Conservation (phyloP, 2,888 invertebrate species). For the Campoletis raptor region DNA sequence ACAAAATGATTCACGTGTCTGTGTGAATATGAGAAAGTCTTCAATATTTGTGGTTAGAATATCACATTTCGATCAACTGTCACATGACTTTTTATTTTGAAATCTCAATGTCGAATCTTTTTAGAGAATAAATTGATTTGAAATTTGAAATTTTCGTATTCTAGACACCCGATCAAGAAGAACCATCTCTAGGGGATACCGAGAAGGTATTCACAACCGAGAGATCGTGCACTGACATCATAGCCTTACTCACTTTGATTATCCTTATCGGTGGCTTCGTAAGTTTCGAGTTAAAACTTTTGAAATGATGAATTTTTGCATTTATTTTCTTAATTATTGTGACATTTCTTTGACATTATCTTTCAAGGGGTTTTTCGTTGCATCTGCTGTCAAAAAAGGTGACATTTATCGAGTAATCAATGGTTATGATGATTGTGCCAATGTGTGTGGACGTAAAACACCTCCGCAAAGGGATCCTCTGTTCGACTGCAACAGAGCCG, state of each 20-base stretch:
- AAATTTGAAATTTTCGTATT: conserved; percentile 42
- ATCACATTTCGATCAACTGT: not conserved
- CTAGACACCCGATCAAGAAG: conserved; percentile 75
- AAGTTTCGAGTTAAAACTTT: conserved; percentile 69
- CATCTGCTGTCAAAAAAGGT: conserved; percentile 83
- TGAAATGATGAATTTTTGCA: not conserved
- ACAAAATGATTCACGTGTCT: not conserved
- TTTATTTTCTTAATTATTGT: conserved; percentile 11
- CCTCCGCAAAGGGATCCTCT: conserved; percentile 76
- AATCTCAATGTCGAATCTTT: not conserved
- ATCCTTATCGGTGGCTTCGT: conserved; percentile 77
- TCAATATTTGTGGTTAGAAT: conserved; percentile 28
- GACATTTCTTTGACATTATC: conserved; percentile 50
- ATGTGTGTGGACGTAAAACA: conserved; percentile 87
- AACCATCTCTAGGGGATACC: conserved; percentile 69
- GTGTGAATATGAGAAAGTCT: not conserved
- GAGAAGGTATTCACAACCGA: conserved; percentile 77
- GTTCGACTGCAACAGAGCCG: conserved; percentile 85
- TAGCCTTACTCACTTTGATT: conserved; percentile 76
- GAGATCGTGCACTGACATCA: conserved; percentile 80
- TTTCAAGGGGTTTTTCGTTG: conserved; percentile 84
- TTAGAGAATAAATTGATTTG: not conserved
- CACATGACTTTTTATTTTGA: conserved; percentile 11
- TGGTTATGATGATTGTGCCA: conserved; percentile 89
- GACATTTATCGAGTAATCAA: conserved; percentile 87